These are phyloP conservation scores for Atopsyche davidsoni DNA, from an alignment of 1,140 invertebrate species.

Conservation along the genomic window DNA sequence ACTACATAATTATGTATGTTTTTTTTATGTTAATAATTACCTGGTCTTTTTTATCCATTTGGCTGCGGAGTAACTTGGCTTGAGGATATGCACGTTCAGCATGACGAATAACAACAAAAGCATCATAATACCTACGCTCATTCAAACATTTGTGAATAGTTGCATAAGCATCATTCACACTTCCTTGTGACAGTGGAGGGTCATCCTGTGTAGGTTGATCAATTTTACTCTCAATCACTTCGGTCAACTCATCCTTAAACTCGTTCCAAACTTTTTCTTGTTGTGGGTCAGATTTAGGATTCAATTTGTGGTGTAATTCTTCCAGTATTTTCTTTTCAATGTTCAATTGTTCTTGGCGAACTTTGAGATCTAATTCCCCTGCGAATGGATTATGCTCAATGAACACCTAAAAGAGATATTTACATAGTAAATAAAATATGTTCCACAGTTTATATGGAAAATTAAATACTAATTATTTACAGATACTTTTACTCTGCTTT, in stretches of 20 bases:
- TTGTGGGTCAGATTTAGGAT: slow-evolving; percentile 39
- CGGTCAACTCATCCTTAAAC: slow-evolving; percentile 39
- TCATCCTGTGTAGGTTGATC: slow-evolving; percentile 43
- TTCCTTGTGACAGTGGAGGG: slow-evolving; percentile 39
- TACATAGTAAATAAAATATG: too few species aligned
- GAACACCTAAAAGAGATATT: slow-evolving; percentile 53
- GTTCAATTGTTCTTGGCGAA: slow-evolving; percentile 52
- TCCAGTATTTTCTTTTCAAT: slow-evolving; percentile 54
- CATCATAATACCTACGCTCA: slow-evolving; percentile 43
- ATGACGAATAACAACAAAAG: slow-evolving; percentile 43
- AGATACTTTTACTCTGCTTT: neutral
- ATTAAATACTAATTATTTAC: too few species aligned
- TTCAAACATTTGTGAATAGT: slow-evolving; percentile 38
- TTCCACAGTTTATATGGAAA: too few species aligned
- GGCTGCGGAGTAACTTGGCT: slow-evolving; percentile 41
- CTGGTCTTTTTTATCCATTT: slow-evolving; percentile 47
- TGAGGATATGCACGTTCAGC: slow-evolving; percentile 43
- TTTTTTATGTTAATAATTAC: slow-evolving; percentile 29
- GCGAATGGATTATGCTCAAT: slow-evolving; percentile 73
- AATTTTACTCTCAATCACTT: slow-evolving; percentile 40
- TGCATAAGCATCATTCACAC: slow-evolving; percentile 41
- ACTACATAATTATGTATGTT: too few species aligned
- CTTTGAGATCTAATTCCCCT: slow-evolving; percentile 52
- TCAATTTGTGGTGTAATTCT: slow-evolving; percentile 50
- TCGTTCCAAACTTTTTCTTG: slow-evolving; percentile 42